A percentile compares a stretch with the other conserved stretches of the same genome.
Evolutionary conservation across 2,888 invertebrate genomes (phyloP).

Genomic region (Nomada fabriciana): DNA sequence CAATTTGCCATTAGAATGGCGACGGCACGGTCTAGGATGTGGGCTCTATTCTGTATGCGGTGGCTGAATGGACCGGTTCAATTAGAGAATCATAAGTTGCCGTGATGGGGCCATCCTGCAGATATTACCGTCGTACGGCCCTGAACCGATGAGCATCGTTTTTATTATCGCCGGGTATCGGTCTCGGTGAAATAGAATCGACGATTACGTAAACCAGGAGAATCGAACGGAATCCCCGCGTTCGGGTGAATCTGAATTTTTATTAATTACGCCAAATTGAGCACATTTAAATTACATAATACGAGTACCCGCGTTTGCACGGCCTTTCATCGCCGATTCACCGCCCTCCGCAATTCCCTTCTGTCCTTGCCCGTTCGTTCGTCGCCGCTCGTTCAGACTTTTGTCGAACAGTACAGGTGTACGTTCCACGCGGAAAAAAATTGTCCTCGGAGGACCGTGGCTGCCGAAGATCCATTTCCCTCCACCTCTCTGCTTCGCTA

Average conservation of each 20-base stretch:
- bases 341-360: slow-evolving; percentile 31
- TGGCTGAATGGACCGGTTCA: slow-evolving; percentile 81
- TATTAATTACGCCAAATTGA: slow-evolving; percentile 68
- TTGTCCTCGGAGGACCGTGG: slow-evolving; percentile 60
- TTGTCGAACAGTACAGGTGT: slow-evolving; percentile 42
- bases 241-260: slow-evolving; percentile 58
- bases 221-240: slow-evolving; percentile 61
- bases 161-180: slow-evolving; percentile 70
- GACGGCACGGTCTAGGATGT: slow-evolving; percentile 78
- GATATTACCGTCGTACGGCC: slow-evolving; percentile 77
- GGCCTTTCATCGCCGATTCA: slow-evolving; percentile 47
- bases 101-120: slow-evolving; percentile 82
- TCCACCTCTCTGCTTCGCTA: neutral
- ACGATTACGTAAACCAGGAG: slow-evolving; percentile 56
- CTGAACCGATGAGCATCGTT: slow-evolving; percentile 68
- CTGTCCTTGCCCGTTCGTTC: neutral
- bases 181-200: slow-evolving; percentile 48
- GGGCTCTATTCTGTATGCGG: slow-evolving; percentile 79
- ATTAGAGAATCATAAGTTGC: slow-evolving; percentile 83
- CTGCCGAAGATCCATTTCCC: slow-evolving; percentile 18
- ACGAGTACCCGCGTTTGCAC: slow-evolving; percentile 40
- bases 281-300: slow-evolving; percentile 64
- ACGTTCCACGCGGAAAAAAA: slow-evolving; percentile 53
- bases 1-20: slow-evolving; percentile 81
- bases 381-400: no score